Evolutionary conservation across 2,888 invertebrate genomes (phyloP).

Genomic region (Pammene aurita): DNA sequence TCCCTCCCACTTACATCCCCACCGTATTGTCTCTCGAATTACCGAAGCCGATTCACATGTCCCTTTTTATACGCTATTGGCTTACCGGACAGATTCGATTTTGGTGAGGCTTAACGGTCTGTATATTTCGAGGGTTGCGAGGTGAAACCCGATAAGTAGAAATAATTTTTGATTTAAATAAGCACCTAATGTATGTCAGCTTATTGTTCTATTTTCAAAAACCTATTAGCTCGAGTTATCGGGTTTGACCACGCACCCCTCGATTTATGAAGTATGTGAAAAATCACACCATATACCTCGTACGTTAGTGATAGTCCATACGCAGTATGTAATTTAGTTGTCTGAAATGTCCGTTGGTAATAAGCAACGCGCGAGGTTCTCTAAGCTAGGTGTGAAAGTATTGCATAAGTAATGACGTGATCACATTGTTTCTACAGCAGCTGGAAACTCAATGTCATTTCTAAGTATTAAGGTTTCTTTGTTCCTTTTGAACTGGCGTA

Average conservation of each 20-base stretch:
- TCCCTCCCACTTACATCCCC: conserved; percentile 22
- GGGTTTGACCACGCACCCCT: no score
- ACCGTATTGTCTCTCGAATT: conserved; percentile 30
- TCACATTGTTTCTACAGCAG: background rate
- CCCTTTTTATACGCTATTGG: conserved; percentile 42
- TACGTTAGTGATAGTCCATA: no score
- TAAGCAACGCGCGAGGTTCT: background rate
- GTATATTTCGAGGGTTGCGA: no score
- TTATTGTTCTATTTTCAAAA: no score
- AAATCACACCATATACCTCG: no score
- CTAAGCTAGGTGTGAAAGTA: conserved; percentile 15
- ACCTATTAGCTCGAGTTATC: no score
- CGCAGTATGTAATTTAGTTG: conserved; percentile 15
- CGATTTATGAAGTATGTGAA: no score
- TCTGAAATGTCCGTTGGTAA: conserved; percentile 13
- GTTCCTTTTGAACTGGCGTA: background rate
- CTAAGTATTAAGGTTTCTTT: conserved; percentile 4
- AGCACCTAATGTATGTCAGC: no score
- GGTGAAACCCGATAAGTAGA: no score
- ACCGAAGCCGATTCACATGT: conserved; percentile 41
- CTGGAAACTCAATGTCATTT: background rate
- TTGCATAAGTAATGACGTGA: conserved; percentile 16
- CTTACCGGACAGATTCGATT: conserved; percentile 29
- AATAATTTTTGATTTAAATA: no score
- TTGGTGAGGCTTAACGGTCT: conserved; percentile 12